These are phyloP conservation scores for Bactericera cockerelli DNA, from an alignment of 1,140 invertebrate species.

Conservation along the genomic window DNA sequence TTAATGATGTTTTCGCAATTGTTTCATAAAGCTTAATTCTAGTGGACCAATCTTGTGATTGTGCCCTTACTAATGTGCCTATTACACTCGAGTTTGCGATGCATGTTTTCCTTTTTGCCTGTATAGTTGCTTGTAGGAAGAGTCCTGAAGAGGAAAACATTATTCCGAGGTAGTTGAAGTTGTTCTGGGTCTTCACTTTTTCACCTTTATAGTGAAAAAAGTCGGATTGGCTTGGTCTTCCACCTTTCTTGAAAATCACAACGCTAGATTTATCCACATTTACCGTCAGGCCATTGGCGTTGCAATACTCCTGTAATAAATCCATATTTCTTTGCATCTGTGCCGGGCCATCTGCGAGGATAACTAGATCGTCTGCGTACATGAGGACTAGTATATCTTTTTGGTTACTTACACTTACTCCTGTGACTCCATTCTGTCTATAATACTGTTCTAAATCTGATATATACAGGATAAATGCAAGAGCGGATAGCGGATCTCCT, in stretches of 20 bases:
- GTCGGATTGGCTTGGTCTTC: slow-evolving; percentile 8
- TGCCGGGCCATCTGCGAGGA: slow-evolving; percentile 10
- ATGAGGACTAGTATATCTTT: slow-evolving; percentile 11
- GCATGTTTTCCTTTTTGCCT: background rate
- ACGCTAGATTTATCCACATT: slow-evolving; percentile 22
- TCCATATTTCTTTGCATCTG: slow-evolving; percentile 14
- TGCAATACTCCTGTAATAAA: slow-evolving; percentile 17
- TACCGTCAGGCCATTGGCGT: slow-evolving; percentile 12
- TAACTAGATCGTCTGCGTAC: slow-evolving; percentile 18
- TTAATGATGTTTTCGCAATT: too few relatives aligned
- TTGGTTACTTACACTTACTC: slow-evolving; percentile 11
- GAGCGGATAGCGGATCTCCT: slow-evolving; percentile 18
- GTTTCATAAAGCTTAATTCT: too few relatives aligned
- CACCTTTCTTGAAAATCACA: slow-evolving; percentile 18
- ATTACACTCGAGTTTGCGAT: background rate
- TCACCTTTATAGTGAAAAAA: slow-evolving; percentile 4
- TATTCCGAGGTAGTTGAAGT: slow-evolving; percentile 15
- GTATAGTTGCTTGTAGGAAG: background rate
- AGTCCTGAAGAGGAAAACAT: slow-evolving; percentile 11
- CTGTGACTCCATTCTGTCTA: slow-evolving; percentile 8
- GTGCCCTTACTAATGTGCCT: background rate
- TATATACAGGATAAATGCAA: too few relatives aligned
- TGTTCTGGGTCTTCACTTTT: background rate
- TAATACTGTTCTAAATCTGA: slow-evolving; percentile 20
- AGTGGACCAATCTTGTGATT: too few relatives aligned